These are phyloP conservation scores for Lepidurus arcticus DNA, from an alignment of 1,140 invertebrate species.

Conservation along the genomic window DNA sequence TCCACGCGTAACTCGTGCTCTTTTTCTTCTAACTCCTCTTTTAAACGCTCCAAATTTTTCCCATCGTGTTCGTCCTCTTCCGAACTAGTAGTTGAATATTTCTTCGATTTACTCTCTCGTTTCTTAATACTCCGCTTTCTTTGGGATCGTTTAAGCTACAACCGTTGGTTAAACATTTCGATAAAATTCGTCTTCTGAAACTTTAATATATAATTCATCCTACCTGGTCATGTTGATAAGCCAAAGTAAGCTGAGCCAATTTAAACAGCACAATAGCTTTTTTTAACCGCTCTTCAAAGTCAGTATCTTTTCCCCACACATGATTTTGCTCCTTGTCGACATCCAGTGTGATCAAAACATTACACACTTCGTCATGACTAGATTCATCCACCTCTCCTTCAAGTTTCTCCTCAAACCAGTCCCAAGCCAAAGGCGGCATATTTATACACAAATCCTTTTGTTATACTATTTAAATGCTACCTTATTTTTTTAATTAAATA, in stretches of 20 bases:
- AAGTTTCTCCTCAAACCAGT: neutral
- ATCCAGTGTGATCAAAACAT: neutral
- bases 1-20: neutral
- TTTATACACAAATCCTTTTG: neutral
- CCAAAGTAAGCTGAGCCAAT: neutral
- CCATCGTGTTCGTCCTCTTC: neutral
- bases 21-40: neutral
- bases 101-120: neutral
- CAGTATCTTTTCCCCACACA: neutral
- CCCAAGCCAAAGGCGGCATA: neutral
- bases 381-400: neutral
- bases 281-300: neutral
- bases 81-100: neutral
- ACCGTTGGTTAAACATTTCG: neutral
- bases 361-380: neutral
- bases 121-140: neutral
- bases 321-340: neutral
- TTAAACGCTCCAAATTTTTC: neutral
- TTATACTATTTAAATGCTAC: neutral
- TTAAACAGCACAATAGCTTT: neutral
- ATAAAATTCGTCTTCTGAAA: neutral
- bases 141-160: neutral
- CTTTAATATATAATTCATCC: neutral
- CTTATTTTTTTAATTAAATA: neutral
- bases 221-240: neutral